phyloP scores from a whole-genome alignment of 2,888 invertebrate species.

The Xylophagus ater region DNA sequence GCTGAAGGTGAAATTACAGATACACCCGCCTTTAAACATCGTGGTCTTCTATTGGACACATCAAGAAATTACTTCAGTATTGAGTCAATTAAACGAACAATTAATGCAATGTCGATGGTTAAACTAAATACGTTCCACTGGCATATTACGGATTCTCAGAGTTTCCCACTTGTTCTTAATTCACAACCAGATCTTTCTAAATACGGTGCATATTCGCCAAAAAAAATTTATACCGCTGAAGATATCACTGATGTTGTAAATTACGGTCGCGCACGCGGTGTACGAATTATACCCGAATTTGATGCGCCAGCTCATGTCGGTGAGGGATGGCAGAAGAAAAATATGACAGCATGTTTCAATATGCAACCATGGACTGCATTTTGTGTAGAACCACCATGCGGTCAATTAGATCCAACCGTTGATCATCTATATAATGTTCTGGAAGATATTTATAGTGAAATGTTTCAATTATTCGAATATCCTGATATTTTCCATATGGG shows the following conservation, averaged over 20 bases:
- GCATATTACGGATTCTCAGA: slow-evolving; percentile 81
- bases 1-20: slow-evolving; percentile 55
- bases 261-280: slow-evolving; percentile 56
- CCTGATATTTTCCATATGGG: slow-evolving; percentile 82
- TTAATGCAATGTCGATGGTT: slow-evolving; percentile 70
- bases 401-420: slow-evolving; percentile 58
- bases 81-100: slow-evolving; percentile 56
- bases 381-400: slow-evolving; percentile 68
- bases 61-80: slow-evolving; percentile 74
- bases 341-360: slow-evolving; percentile 49
- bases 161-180: slow-evolving; percentile 70
- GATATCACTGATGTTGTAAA: slow-evolving; percentile 45
- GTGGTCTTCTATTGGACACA: slow-evolving; percentile 83
- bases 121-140: slow-evolving; percentile 85
- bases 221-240: slow-evolving; percentile 46
- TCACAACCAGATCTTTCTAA: slow-evolving; percentile 52
- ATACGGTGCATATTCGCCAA: slow-evolving; percentile 60
- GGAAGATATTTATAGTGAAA: slow-evolving; percentile 57
- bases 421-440: slow-evolving; percentile 52
- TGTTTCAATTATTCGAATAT: slow-evolving; percentile 42
- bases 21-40: slow-evolving; percentile 72
- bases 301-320: slow-evolving; percentile 80
- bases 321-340: slow-evolving; percentile 60
- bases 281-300: slow-evolving; percentile 73
- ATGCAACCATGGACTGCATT: slow-evolving; percentile 52